Percentiles rank a stretch among this genome's conserved stretches.
Evolutionary conservation across 1,140 invertebrate genomes (phyloP).

Genomic region (Heliconius himera): DNA sequence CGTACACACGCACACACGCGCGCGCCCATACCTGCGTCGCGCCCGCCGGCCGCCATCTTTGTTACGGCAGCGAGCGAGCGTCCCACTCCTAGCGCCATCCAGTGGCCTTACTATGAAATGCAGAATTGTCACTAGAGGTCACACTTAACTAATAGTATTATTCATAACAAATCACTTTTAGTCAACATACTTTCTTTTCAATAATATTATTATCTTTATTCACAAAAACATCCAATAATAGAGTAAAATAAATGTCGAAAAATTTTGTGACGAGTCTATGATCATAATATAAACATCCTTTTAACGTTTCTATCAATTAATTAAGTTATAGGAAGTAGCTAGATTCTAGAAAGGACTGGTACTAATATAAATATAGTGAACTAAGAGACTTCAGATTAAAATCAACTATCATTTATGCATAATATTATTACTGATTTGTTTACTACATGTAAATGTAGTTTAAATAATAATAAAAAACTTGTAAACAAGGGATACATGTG

Average conservation of each 20-base stretch:
- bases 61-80: slow-evolving; percentile 61
- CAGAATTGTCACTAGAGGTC: slow-evolving; percentile 20
- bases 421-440: background rate
- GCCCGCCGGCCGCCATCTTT: slow-evolving; percentile 77
- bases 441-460: background rate
- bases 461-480: background rate
- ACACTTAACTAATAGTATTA: background rate
- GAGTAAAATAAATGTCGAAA: background rate
- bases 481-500: background rate
- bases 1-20: slow-evolving; percentile 71
- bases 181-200: background rate
- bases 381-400: too few relatives aligned
- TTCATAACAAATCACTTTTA: background rate
- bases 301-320: background rate
- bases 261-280: background rate
- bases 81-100: slow-evolving; percentile 57
- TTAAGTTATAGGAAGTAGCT: background rate
- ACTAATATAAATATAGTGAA: background rate
- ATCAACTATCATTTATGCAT: too few relatives aligned
- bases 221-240: background rate
- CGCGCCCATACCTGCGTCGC: slow-evolving; percentile 66
- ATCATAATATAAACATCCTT: background rate
- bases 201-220: background rate
- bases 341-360: background rate
- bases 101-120: slow-evolving; percentile 18